phyloP scores from a whole-genome alignment of 2,888 invertebrate genomes.

The Phytoseiulus persimilis region DNA sequence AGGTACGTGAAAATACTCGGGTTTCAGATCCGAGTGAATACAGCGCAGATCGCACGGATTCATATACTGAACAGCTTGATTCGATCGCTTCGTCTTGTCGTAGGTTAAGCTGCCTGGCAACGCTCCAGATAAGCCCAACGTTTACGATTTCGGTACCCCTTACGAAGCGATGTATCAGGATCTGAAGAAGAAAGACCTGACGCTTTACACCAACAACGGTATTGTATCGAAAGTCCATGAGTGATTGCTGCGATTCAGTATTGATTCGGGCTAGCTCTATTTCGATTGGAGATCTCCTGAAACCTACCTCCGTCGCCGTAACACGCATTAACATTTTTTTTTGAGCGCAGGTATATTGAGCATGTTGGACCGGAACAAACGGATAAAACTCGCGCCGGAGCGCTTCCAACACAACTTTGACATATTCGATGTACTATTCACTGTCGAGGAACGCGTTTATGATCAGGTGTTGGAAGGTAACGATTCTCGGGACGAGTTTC shows the following conservation, averaged over 20 bases:
- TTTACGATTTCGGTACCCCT: constrained; percentile 89
- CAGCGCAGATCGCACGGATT: not conserved
- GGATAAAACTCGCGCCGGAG: constrained; percentile 89
- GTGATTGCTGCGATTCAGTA: not conserved
- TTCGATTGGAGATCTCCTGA: no score
- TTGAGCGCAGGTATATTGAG: constrained; percentile 77
- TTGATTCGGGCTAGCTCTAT: no score
- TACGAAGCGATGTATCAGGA: constrained; percentile 95
- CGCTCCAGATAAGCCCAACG: constrained; percentile 79
- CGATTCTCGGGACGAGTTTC: constrained; percentile 43
- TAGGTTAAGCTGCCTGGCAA: constrained; percentile 88
- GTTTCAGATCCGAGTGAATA: not conserved
- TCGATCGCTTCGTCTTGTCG: not conserved
- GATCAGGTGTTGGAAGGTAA: constrained; percentile 90
- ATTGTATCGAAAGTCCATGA: constrained; percentile 51
- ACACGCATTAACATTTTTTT: no score
- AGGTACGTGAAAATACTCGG: constrained; percentile 48
- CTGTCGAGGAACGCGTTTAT: constrained; percentile 95
- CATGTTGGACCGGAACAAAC: constrained; percentile 91
- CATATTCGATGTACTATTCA: constrained; percentile 88
- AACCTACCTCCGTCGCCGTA: no score
- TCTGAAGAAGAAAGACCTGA: constrained; percentile 76
- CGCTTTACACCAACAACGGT: constrained; percentile 58
- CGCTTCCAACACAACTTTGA: constrained; percentile 81
- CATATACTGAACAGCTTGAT: not conserved